phyloP scores from a whole-genome alignment of 1,140 invertebrate species.

The Pseudomyrmex dendroicus region DNA sequence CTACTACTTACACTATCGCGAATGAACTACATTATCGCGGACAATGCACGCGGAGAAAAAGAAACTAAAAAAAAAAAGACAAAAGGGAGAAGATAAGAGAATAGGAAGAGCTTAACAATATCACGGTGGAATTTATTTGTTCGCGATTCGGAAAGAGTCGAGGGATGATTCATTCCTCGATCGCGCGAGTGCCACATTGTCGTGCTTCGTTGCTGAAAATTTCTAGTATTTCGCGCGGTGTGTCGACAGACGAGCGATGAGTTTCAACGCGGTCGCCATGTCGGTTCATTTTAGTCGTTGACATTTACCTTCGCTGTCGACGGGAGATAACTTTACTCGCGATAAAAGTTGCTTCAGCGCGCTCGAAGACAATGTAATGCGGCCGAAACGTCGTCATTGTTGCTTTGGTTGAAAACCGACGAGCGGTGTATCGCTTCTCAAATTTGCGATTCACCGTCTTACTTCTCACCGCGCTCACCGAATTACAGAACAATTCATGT shows the following conservation, averaged over 20 bases:
- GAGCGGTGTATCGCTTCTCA: constrained; percentile 22
- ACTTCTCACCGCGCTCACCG: constrained; percentile 54
- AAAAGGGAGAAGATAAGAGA: neutral
- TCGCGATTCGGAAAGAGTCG: neutral
- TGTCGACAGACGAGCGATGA: constrained; percentile 16
- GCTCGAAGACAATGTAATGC: constrained; percentile 12
- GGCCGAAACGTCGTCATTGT: neutral
- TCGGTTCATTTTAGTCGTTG: constrained; percentile 42
- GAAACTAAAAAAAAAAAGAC: neutral
- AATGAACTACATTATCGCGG: neutral
- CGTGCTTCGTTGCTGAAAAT: neutral
- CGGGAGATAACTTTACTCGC: constrained; percentile 23
- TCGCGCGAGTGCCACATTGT: neutral
- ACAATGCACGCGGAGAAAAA: constrained; percentile 6
- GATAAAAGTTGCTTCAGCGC: constrained; percentile 21
- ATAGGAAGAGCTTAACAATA: neutral
- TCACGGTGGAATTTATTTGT: constrained; percentile 1
- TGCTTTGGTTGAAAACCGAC: neutral
- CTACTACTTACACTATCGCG: neutral
- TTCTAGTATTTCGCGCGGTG: neutral
- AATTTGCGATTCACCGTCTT: constrained; percentile 48
- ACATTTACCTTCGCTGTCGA: constrained; percentile 30
- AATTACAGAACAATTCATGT: constrained; percentile 37
- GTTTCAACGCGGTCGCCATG: constrained; percentile 13
- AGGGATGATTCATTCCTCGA: neutral